Evolutionary conservation across 2,113 vertebrate genomes (phyloP).

Genomic region (Mus musculus): DNA sequence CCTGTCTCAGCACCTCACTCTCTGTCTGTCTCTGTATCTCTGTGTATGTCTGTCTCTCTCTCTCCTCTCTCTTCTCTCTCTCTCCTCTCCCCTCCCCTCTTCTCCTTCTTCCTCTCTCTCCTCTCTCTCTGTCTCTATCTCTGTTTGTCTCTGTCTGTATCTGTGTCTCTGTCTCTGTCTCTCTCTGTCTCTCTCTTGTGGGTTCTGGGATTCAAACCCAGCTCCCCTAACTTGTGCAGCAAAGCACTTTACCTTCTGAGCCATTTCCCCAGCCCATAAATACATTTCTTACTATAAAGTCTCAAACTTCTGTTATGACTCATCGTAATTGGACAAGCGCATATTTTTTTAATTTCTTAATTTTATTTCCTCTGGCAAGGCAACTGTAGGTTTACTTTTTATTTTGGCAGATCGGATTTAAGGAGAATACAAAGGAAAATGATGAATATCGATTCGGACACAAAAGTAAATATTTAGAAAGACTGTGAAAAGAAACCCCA

Average conservation of each 20-base stretch:
- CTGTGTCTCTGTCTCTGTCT: too few species aligned
- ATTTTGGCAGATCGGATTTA: not conserved
- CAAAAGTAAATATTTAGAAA: slow-evolving; percentile 35
- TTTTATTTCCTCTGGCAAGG: slow-evolving; percentile 12
- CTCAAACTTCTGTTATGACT: not conserved
- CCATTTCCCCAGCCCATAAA: not conserved
- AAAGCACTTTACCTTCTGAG: not conserved
- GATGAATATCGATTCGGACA: not conserved
- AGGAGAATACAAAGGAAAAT: not conserved
- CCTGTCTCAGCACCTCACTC: not conserved
- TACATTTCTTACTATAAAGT: not conserved
- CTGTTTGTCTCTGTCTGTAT: too few species aligned
- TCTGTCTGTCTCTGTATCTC: not conserved
- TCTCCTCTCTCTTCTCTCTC: too few species aligned
- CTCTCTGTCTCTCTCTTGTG: not conserved
- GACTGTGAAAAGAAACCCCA: slow-evolving; percentile 29
- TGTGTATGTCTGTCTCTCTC: not conserved
- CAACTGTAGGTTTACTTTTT: not conserved
- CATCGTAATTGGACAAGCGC: not conserved
- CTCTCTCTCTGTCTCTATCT: too few species aligned
- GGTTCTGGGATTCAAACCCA: not conserved
- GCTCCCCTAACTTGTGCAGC: too few species aligned
- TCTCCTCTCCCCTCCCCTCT: too few species aligned
- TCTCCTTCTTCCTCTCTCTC: too few species aligned
- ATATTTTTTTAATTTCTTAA: not conserved